Base-by-base conservation (phyloP, 2,113 vertebrate genomes). In the Pan paniscus region DNA sequence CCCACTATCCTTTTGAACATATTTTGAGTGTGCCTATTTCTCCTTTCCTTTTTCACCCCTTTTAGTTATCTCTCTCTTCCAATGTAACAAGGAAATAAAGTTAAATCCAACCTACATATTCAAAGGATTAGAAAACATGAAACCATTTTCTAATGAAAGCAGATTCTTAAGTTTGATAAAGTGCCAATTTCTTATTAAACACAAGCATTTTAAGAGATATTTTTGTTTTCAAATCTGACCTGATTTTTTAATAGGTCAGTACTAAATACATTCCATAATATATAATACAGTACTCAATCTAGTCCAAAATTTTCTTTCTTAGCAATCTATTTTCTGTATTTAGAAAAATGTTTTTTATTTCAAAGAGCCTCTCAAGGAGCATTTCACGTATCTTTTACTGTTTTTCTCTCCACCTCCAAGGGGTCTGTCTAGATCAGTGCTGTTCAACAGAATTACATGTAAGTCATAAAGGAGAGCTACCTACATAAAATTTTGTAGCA, bases 221-320 rank as follows among this genome's bases (percentile, higher is more conserved):
- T 81, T 85, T 61, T 97, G 87, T n/a, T 94, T 92, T 79, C 18
- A 89, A 79, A 90, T 11, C 50, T 86, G 64, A 93, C 32, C 25
- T 0, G 5, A 5, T 20, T 35, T 93, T 86, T 76, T n/a, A 64
- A n/a, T 75, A 89, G 27, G 11, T 64, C 61, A 64, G 61, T 32
- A 64, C 27, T 32, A 64, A 32, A 64, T 32, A 32, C 27, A 64
- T 13, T 64, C 12, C 12, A 30, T 64, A 64, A 64, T 30, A 30
- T 23, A 30, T 16, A 84, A 68, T 46, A n/a, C 0, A 94, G 12
- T 59, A 57, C 5, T 59, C 35, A 8, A 84, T 18, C 61, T 4
- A 92, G 13, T 72, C 57, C 46, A 90, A 8, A 3, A 0, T 40
- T 94, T 82, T 92, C 30, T 27, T 64, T 86, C 68, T 79, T 22